Conservation (phyloP, 2,113 vertebrate species). For the Sinocyclocheilus maitianheensis region DNA sequence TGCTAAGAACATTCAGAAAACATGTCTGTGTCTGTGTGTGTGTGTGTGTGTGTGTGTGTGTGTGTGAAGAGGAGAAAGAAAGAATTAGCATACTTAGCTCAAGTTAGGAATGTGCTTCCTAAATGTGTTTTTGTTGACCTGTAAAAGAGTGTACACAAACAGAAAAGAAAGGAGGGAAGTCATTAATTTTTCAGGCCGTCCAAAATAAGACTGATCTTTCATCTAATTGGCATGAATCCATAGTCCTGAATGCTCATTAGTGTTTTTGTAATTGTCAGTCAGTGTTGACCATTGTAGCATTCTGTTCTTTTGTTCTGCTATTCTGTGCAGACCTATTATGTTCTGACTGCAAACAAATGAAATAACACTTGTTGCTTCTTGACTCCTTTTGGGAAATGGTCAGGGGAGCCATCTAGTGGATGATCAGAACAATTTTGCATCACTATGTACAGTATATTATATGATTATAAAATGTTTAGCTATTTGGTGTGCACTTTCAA, state of each 20-base stretch:
- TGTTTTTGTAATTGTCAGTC: background rate
- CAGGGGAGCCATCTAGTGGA: constrained; percentile 21
- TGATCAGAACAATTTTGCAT: background rate
- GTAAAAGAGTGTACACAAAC: background rate
- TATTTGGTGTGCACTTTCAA: background rate
- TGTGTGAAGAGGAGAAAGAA: background rate
- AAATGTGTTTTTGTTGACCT: background rate
- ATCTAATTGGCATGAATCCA: background rate
- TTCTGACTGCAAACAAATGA: background rate
- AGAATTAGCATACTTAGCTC: background rate
- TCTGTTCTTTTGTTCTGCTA: background rate
- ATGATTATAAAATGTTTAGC: background rate
- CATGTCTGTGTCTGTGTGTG: background rate
- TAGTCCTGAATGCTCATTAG: background rate
- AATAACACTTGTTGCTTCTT: background rate
- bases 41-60: background rate
- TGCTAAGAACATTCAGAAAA: background rate
- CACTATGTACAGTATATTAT: background rate
- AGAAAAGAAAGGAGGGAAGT: background rate
- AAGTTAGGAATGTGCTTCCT: background rate
- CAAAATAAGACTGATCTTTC: background rate
- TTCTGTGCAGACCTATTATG: background rate
- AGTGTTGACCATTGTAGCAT: background rate
- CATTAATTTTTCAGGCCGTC: background rate
- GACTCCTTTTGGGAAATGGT: background rate